Evolutionary conservation across 2,797 vertebrate species (phyloP), one percentile per base, ranked within the genome.

Genomic region (Sus cebifrons): DNA sequence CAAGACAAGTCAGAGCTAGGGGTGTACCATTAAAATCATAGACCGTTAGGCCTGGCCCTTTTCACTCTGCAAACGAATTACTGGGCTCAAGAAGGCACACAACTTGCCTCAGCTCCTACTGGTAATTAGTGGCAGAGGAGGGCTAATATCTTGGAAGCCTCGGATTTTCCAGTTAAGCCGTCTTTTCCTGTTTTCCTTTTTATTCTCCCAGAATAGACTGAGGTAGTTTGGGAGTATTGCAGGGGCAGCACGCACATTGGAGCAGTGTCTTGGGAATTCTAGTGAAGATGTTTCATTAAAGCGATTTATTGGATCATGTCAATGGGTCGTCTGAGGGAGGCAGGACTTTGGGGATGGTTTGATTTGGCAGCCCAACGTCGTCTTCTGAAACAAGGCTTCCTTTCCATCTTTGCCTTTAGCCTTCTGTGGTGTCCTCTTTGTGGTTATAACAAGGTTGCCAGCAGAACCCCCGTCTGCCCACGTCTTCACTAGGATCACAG

Each of bases 231-330:
- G 18, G 32, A 60, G 18, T 64, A 89, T 10, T 68, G 27, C 58
- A 1, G 3, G 49, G 52, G 77, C 64, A 86, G 70, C 32, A 1
- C 4, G 3, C 10, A 44, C 54, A 12, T 56, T 92, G 44, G 32
- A 85, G 10, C 29, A 12, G 20, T 44, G 20, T 79, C 82, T 94
- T 3, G 5, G 17, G 70, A 65, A 84, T 54, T 82, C 82, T 20
- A 81, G 78, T 90, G 64, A 78, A 96, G 71, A 68, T 65, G 21
- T 92, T 95, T 90, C 54, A 52, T 83, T 81, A 62, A 54, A 74
- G 52, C 58, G 23, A 58, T 60, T 89, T 86, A 75, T n/a, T 85
- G 74, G 65, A 17, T 52, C 70, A 25, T 6, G 6, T 60, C 40
- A 84, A 3, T 77, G 44, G 68, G n/a, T 78, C 68, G 65, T 68